These are phyloP conservation scores for Crotophaga sulcirostris DNA, from an alignment of 2,113 vertebrate species.

Conservation along the genomic window DNA sequence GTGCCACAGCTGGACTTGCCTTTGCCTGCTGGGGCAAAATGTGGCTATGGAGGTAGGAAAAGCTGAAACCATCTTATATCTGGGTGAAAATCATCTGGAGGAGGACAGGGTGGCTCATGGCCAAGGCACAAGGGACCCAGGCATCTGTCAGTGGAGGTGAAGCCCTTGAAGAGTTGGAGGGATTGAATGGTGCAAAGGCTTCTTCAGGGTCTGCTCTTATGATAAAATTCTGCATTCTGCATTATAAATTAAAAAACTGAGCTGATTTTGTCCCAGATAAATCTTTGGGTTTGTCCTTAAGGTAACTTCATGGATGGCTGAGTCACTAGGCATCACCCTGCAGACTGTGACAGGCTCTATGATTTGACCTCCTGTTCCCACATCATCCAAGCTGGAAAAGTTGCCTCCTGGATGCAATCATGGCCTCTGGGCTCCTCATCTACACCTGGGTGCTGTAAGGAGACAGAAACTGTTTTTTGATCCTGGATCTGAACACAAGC, in stretches of 20 bases:
- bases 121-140: neutral
- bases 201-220: neutral
- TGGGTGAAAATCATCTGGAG: neutral
- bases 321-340: fast-evolving
- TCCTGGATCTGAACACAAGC: neutral
- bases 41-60: neutral
- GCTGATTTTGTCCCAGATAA: neutral
- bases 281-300: neutral
- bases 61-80: neutral
- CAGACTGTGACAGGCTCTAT: neutral
- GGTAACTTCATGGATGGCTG: neutral
- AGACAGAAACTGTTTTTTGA: neutral
- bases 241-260: neutral
- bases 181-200: neutral
- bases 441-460: neutral
- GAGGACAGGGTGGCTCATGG: neutral
- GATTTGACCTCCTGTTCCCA: neutral
- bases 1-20: neutral
- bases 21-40: neutral
- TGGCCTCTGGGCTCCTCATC: neutral
- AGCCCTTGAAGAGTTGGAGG: neutral
- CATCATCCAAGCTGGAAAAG: neutral
- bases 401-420: neutral
- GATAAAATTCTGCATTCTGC: neutral
- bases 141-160: neutral